phyloP scores from a whole-genome alignment of 2,113 vertebrate genomes.

The Balaeniceps rex region DNA sequence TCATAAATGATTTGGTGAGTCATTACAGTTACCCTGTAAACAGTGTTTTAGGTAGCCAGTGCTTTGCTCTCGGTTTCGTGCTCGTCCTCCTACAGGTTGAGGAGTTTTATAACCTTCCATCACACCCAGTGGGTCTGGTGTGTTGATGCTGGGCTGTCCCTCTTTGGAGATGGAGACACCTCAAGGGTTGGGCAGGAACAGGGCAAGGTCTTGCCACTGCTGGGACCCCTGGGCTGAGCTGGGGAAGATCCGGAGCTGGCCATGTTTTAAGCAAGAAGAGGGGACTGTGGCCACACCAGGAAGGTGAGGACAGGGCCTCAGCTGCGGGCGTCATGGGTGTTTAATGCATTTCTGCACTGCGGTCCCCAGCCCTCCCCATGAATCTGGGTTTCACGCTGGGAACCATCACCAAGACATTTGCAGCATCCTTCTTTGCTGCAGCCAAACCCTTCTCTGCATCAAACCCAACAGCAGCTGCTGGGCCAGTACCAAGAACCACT shows the following conservation, averaged over 20 bases:
- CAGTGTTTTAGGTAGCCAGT: neutral
- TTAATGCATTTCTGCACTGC: neutral
- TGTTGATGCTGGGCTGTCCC: neutral
- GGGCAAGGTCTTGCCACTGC: neutral
- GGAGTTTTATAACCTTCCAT: neutral
- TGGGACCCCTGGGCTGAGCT: neutral
- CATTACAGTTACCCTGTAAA: neutral
- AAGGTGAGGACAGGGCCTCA: neutral
- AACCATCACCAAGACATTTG: neutral
- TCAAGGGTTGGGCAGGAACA: neutral
- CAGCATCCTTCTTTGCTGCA: neutral
- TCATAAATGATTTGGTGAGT: neutral
- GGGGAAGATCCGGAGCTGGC: neutral
- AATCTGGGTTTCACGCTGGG: neutral
- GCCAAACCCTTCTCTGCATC: neutral
- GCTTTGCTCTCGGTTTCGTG: neutral
- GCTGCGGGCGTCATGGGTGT: accelerated
- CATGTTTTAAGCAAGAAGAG: neutral
- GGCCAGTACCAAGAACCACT: neutral
- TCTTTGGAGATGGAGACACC: neutral
- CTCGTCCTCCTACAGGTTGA: accelerated
- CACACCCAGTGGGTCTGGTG: neutral
- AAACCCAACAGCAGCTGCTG: neutral
- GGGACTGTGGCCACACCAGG: neutral
- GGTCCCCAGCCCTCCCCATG: neutral